Conservation (phyloP, 2,113 vertebrate genomes). For the Nesospiza acunhae region DNA sequence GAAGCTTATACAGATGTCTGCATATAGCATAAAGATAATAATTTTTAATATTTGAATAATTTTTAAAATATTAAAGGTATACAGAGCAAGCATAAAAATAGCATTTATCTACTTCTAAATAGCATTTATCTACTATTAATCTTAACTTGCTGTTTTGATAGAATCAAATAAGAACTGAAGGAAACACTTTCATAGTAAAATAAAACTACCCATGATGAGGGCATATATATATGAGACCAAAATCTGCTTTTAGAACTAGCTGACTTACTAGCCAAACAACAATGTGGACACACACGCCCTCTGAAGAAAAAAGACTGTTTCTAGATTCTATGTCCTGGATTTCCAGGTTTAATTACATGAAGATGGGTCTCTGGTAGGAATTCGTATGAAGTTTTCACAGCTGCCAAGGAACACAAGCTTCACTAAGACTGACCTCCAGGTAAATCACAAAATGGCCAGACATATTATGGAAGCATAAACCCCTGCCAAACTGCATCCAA, state of each 20-base stretch:
- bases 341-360: neutral
- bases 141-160: neutral
- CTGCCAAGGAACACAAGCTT: neutral
- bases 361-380: neutral
- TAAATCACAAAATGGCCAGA: neutral
- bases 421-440: neutral
- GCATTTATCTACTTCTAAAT: neutral
- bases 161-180: neutral
- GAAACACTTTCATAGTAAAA: neutral
- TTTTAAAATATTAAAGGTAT: neutral
- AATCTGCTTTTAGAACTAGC: neutral
- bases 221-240: neutral
- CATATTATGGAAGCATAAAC: neutral
- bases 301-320: neutral
- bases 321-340: neutral
- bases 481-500: neutral
- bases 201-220: neutral
- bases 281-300: neutral
- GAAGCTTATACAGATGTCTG: neutral
- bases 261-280: neutral
- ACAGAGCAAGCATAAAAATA: neutral
- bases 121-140: neutral
- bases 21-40: neutral
- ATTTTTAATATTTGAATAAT: neutral
- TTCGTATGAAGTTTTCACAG: rapidly evolving